phyloP scores from a whole-genome alignment of 2,113 vertebrate species.

The Dunckerocampus dactyliophorus region DNA sequence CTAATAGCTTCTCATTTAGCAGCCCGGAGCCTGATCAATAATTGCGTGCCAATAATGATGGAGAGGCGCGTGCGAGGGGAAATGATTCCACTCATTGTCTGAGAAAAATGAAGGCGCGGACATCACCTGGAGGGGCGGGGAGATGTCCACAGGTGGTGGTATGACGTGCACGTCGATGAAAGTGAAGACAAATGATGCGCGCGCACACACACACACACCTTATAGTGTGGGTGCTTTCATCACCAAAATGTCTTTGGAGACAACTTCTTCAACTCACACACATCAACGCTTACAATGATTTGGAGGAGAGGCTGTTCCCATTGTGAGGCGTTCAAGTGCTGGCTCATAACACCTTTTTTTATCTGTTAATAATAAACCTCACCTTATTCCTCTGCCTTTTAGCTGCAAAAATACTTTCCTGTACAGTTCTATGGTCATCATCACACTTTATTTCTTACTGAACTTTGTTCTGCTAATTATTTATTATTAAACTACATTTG shows the following conservation, averaged over 20 bases:
- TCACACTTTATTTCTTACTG: too few species aligned
- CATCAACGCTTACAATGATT: too few species aligned
- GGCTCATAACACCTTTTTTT: not conserved
- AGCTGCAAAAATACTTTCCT: too few species aligned
- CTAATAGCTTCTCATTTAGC: conserved; percentile 65
- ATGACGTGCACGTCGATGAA: conserved; percentile 50
- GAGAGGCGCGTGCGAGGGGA: conserved; percentile 51
- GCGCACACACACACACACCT: conserved; percentile 6
- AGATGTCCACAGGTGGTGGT: conserved; percentile 64
- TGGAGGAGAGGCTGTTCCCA: not conserved
- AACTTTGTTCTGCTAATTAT: too few species aligned
- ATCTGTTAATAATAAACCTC: too few species aligned
- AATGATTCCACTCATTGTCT: conserved; percentile 68
- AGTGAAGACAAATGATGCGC: conserved; percentile 41
- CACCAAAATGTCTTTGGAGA: not conserved
- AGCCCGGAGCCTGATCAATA: conserved; percentile 56
- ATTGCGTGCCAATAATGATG: conserved; percentile 68
- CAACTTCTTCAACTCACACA: not conserved
- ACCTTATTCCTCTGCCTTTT: too few species aligned
- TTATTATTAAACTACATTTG: too few species aligned
- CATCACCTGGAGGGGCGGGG: conserved; percentile 41
- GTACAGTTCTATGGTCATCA: too few species aligned
- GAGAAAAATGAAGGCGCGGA: conserved; percentile 67
- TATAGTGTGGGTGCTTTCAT: conserved; percentile 4
- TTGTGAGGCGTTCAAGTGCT: not conserved